Evolutionary conservation across 1,140 invertebrate genomes (phyloP), one percentile per base, ranked within the genome.

Genomic region (Stegodyphus dumicola): DNA sequence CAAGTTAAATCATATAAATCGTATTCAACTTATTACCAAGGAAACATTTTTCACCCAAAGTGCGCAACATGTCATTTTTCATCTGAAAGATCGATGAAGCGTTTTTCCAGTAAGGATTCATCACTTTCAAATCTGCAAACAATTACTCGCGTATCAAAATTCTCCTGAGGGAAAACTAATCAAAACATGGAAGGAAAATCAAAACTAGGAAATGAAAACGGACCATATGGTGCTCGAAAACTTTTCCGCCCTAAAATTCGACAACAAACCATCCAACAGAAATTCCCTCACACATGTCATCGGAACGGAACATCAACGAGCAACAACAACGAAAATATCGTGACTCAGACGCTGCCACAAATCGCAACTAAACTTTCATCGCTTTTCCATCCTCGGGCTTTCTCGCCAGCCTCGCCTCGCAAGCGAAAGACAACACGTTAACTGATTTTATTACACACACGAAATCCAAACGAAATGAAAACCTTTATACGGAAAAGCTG

Each of bases 361-460:
- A 75, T 75, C 56, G 10, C 70, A 73, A 52, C 80, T 53, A 85
- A 85, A 69, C 74, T 77, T 66, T 66, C 69, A 83, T 73, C 80
- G 77, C 77, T 79, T 81, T 67, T 71, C 53, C 15, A 53, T 33
- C 11, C 77, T 60, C 52, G 67, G 13, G 13, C 51, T 10, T 18
- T 9, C 10, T 18, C 7, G 4, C 60, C 10, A 64, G 33, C 51
- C 18, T 18, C 51, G 65, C 77, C 33, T 33, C 33, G 33, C 33
- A 60, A 60, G 33, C 67, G 60, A 75, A 83, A 74, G 71, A 74
- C 80, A 83, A 83, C 80, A 83, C 80, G 80, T 83, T 83, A 83
- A 83, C 80, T 83, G 80, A 83, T 83, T 83, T 83, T 83, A 83
- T 83, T 74, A 75, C 70, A 17, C 51, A 83, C 80, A 83, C 80